Evolutionary conservation across 2,888 invertebrate species (phyloP).

Genomic region (Perizoma flavofasciatum): DNA sequence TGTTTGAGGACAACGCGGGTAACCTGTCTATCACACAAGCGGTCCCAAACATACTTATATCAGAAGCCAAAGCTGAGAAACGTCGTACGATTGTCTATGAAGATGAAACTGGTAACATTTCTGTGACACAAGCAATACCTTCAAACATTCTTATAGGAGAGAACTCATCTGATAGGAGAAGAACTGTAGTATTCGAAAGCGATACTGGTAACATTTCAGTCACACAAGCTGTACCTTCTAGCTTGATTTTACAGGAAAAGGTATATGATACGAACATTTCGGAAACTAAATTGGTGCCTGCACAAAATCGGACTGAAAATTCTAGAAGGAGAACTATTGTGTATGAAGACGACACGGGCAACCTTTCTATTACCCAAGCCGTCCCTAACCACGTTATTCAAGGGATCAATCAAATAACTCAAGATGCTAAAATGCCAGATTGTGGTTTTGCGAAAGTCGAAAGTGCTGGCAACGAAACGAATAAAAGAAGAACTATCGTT

Average conservation of each 20-base stretch:
- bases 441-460: too few species aligned
- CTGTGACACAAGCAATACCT: constrained; percentile 29
- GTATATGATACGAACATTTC: constrained; percentile 29
- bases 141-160: constrained; percentile 18
- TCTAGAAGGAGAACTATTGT: constrained; percentile 35
- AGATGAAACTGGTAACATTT: constrained; percentile 29
- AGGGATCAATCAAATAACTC: constrained; percentile 9
- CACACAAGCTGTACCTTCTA: constrained; percentile 38
- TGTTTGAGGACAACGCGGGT: constrained; percentile 34
- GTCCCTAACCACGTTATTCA: constrained; percentile 34
- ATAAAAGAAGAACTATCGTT: constrained; percentile 38
- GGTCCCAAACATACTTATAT: constrained; percentile 22
- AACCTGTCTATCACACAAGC: constrained; percentile 43
- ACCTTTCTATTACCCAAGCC: constrained; percentile 51
- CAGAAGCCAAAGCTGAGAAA: constrained; percentile 20
- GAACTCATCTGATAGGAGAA: constrained; percentile 22
- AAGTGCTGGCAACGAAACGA: not conserved
- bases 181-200: constrained; percentile 38
- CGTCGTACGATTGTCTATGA: constrained; percentile 28
- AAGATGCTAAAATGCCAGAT: constrained; percentile 8
- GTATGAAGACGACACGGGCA: constrained; percentile 39
- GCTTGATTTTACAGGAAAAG: constrained; percentile 23
- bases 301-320: constrained; percentile 13
- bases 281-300: constrained; percentile 20
- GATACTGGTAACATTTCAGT: constrained; percentile 40